Evolutionary conservation across 2,797 vertebrate genomes (phyloP).

Genomic region (Pseudomugil gertrudae): DNA sequence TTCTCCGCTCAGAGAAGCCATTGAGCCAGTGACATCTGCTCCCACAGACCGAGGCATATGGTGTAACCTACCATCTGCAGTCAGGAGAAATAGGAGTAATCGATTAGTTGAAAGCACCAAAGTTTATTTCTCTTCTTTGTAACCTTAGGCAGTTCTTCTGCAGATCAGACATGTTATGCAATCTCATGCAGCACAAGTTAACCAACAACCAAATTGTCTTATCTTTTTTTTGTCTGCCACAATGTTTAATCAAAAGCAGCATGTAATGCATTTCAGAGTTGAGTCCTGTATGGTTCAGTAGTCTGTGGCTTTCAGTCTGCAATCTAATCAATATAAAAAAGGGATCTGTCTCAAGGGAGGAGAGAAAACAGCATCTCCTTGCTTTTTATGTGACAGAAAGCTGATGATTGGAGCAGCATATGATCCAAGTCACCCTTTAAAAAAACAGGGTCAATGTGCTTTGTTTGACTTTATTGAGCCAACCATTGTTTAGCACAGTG

Average conservation of each 20-base stretch:
- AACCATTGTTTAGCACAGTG: constrained; percentile 43
- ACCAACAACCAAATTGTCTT: not conserved
- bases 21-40: constrained; percentile 84
- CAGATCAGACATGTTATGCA: not conserved
- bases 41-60: constrained; percentile 89
- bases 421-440: constrained; percentile 48
- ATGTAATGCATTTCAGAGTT: constrained; percentile 44
- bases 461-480: constrained; percentile 57
- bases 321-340: constrained; percentile 69
- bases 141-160: not conserved
- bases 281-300: constrained; percentile 48
- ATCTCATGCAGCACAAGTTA: constrained; percentile 7
- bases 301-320: constrained; percentile 66
- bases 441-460: constrained; percentile 46
- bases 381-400: constrained; percentile 43
- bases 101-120: constrained; percentile 33
- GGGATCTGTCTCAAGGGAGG: constrained; percentile 58
- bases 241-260: constrained; percentile 44
- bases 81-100: constrained; percentile 40
- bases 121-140: not conserved
- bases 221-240: constrained; percentile 23
- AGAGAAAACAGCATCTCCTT: constrained; percentile 56
- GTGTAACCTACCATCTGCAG: constrained; percentile 88
- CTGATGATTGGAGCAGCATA: constrained; percentile 47
- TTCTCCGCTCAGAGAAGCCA: constrained; percentile 86